Percentiles rank a stretch among this genome's conserved stretches.
phyloP scores from a whole-genome alignment of 2,113 vertebrate species.

The Meleagris gallopavo region DNA sequence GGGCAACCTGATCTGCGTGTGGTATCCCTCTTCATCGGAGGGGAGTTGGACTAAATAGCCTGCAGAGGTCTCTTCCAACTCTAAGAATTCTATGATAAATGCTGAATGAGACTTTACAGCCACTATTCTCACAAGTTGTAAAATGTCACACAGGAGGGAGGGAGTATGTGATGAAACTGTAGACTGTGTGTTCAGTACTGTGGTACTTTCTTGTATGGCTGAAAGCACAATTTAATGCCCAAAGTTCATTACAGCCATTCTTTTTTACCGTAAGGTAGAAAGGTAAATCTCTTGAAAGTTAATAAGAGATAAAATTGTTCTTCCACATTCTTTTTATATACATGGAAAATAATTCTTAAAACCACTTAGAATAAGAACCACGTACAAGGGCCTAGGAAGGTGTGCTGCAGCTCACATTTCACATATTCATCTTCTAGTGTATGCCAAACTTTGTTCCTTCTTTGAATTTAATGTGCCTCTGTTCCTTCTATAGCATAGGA shows the following conservation, averaged over 20 bases:
- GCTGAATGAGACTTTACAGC: background rate
- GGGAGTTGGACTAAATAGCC: too few relatives aligned
- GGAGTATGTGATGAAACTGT: background rate
- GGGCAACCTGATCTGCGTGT: too few relatives aligned
- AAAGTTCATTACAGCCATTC: background rate
- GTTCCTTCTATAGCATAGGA: background rate
- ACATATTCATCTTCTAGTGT: background rate
- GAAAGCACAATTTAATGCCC: background rate
- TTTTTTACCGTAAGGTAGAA: background rate
- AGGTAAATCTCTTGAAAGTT: background rate
- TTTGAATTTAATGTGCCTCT: background rate
- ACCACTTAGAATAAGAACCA: background rate
- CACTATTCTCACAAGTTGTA: background rate
- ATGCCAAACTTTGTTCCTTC: background rate
- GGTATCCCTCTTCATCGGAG: too few relatives aligned
- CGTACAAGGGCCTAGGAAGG: background rate
- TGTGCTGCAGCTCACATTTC: background rate
- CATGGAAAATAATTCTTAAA: background rate
- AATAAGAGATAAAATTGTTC: background rate
- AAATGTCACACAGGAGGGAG: background rate
- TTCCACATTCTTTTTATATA: background rate
- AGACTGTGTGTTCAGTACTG: accelerated
- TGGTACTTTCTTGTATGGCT: background rate
- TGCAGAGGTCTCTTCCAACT: too few relatives aligned
- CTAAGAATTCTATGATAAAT: background rate